Percentiles rank a stretch among this genome's conserved stretches.
Conservation (phyloP, 2,888 invertebrate species). For the Arenicola marina region DNA sequence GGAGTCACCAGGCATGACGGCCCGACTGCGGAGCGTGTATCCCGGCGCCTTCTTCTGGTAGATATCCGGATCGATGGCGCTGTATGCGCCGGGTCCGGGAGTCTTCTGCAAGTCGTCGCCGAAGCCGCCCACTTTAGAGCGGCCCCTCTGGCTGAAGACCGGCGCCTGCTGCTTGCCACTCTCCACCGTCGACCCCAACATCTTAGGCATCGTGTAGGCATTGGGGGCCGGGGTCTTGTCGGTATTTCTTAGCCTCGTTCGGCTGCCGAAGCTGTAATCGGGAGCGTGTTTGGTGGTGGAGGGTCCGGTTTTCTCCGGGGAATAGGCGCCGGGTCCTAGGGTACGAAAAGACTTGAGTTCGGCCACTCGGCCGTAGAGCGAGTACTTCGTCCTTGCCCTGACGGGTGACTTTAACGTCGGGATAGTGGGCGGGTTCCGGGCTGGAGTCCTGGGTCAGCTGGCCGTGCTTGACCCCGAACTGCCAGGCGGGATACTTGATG, state of each 20-base stretch:
- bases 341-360: conserved; percentile 35
- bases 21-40: conserved; percentile 82
- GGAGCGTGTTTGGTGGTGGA: conserved; percentile 27
- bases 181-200: conserved; percentile 9
- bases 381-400: conserved; percentile 39
- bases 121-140: conserved; percentile 9
- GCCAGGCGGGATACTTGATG: too few species aligned
- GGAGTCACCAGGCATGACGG: conserved; percentile 75
- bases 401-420: conserved; percentile 32
- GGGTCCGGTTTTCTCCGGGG: conserved; percentile 45
- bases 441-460: too few species aligned
- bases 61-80: conserved; percentile 23
- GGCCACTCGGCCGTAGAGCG: conserved; percentile 29
- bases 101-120: conserved; percentile 59
- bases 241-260: neutral
- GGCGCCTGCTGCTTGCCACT: conserved; percentile 1
- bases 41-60: conserved; percentile 66
- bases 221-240: conserved; percentile 6
- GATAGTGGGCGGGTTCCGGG: conserved; percentile 21
- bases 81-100: conserved; percentile 64
- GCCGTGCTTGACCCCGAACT: too few species aligned
- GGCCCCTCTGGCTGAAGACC: neutral
- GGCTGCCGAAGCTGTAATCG: conserved; percentile 6
- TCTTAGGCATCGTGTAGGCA: conserved; percentile 5
- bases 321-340: conserved; percentile 57